These are phyloP conservation scores for Mustela nigripes DNA, from an alignment of 2,113 vertebrate species.

Conservation along the genomic window DNA sequence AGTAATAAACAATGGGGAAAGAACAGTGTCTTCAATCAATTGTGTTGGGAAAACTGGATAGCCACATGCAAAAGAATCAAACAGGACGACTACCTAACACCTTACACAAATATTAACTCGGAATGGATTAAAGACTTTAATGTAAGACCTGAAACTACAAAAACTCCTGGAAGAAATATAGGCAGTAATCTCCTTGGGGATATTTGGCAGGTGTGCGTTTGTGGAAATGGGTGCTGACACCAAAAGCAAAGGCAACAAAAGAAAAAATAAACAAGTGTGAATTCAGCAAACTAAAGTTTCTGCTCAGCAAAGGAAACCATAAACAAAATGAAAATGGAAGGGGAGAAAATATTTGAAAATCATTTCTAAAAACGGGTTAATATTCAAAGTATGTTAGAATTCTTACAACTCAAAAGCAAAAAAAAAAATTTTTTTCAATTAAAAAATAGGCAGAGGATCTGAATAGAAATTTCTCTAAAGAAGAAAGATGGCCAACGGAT, in stretches of 20 bases:
- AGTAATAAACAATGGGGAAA: background rate
- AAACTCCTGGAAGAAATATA: background rate
- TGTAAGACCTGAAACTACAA: background rate
- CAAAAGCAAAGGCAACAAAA: background rate
- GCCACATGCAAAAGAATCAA: background rate
- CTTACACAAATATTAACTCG: background rate
- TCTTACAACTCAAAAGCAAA: background rate
- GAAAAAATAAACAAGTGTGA: constrained; percentile 20
- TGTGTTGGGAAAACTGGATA: background rate
- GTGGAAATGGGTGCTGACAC: background rate
- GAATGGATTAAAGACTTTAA: background rate
- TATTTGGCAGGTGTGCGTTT: background rate
- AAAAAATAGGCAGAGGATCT: background rate
- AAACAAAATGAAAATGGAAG: background rate
- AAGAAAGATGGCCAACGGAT: background rate
- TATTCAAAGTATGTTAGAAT: background rate
- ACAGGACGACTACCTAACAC: background rate
- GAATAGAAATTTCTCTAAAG: background rate
- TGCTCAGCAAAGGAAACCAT: background rate
- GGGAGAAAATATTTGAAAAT: background rate
- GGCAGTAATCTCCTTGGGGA: background rate
- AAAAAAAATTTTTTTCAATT: background rate
- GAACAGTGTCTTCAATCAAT: background rate
- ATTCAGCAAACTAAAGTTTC: background rate
- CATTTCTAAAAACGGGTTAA: background rate